A percentile compares a stretch with the other conserved stretches of the same genome.
Evolutionary conservation across 2,797 vertebrate species (phyloP).

Genomic region (Myripristis jacobus): DNA sequence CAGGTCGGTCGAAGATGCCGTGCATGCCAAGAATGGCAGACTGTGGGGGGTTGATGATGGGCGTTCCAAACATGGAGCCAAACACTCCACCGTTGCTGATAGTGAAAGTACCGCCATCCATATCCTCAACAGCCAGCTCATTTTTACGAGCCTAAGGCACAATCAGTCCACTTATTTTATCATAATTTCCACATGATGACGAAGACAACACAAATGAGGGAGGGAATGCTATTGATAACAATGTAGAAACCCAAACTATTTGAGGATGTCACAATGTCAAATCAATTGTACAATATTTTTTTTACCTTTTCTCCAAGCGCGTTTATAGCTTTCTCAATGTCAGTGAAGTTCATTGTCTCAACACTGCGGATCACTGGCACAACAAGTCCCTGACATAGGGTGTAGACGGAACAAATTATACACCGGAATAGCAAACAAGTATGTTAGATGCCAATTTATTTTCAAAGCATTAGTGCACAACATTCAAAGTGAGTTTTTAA

Average conservation of each 20-base stretch:
- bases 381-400: slow-evolving; percentile 88
- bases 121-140: slow-evolving; percentile 88
- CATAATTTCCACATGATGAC: not conserved
- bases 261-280: not conserved
- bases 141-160: slow-evolving; percentile 86
- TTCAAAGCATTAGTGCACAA: not conserved
- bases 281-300: not conserved
- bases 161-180: not conserved
- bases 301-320: slow-evolving; percentile 94
- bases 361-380: slow-evolving; percentile 94
- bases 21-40: slow-evolving; percentile 94
- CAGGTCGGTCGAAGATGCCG: slow-evolving; percentile 89
- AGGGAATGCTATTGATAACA: not conserved
- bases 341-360: slow-evolving; percentile 93
- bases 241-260: not conserved
- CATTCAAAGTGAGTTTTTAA: not conserved
- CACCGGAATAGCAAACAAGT: not conserved
- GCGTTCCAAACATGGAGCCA: slow-evolving; percentile 91
- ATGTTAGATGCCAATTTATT: not conserved
- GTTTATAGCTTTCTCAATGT: slow-evolving; percentile 91
- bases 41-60: slow-evolving; percentile 93
- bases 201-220: not conserved
- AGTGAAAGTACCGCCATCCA: slow-evolving; percentile 92
- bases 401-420: not conserved
- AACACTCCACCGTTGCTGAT: slow-evolving; percentile 93